Evolutionary conservation across 2,888 invertebrate species (phyloP).

Genomic region (Stictocephala bisonia): DNA sequence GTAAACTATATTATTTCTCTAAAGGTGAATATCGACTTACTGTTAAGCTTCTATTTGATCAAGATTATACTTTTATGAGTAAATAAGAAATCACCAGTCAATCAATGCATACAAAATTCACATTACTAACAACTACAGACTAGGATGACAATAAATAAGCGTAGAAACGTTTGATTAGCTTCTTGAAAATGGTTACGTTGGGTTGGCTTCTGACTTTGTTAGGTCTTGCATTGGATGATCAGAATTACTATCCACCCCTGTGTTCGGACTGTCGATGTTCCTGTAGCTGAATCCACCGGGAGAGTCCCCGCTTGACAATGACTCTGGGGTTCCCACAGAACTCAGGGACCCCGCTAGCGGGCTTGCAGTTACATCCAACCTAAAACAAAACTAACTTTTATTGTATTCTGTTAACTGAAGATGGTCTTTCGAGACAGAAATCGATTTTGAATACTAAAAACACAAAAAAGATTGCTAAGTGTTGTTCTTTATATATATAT

Average conservation of each 20-base stretch:
- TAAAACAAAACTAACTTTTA: no score
- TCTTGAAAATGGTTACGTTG: conserved; percentile 39
- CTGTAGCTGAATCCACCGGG: conserved; percentile 69
- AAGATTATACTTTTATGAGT: not conserved
- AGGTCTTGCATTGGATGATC: conserved; percentile 48
- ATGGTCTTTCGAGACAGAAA: no score
- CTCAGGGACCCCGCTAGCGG: conserved; percentile 69
- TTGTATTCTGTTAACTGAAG: no score
- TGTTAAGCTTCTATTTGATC: not conserved
- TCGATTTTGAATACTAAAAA: no score
- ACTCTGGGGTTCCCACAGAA: conserved; percentile 72
- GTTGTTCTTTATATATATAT: no score
- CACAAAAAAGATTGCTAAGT: no score
- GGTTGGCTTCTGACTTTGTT: conserved; percentile 40
- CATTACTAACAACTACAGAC: conserved; percentile 14
- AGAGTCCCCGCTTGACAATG: conserved; percentile 71
- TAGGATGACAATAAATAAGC: conserved; percentile 35
- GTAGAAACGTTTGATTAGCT: conserved; percentile 10
- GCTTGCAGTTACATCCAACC: conserved; percentile 62
- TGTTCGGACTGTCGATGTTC: conserved; percentile 68
- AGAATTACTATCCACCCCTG: conserved; percentile 15
- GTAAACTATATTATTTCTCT: no score
- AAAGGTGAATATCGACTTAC: not conserved
- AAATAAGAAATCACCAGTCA: not conserved
- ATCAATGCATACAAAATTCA: not conserved